Base-by-base conservation (phyloP, 2,888 invertebrate species). In the Metallyticus violacea region DNA sequence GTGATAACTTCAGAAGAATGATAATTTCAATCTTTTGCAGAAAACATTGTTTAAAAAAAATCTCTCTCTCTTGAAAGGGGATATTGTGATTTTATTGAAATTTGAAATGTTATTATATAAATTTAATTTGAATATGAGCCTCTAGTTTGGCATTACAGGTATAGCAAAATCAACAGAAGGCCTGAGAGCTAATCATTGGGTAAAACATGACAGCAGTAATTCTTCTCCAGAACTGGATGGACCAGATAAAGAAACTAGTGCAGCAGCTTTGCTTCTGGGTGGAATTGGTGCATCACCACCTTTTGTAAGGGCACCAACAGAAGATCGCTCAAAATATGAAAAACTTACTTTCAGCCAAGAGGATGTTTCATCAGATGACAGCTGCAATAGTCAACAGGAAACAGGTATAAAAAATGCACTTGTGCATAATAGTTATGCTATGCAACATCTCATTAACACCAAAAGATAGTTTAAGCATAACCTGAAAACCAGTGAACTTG, bases 291-390 rank as follows among this genome's bases (percentile, higher is more conserved):
- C 91, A 77, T 92, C 93, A 25, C 92, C 94, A 84, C 93, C 93
- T 0, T 95, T 94, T 90, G 93, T 94, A 0, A 93, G 94, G 89
- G 93, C 94, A 0, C 95, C 95, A 0, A 89, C 95, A 5, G 95
- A 96, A 89, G 95, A 96, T 90, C 93, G 96, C 40, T 95, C 96
- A 26, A 96, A 96, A 90, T 97, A 96, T 90, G 96, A 96, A 90
- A 96, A 96, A 90, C 91, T 97, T 81, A 93, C 94, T 1, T 94
- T 93, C 90, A 94, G 94, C 89, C 90, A 91, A 0, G 93, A 93
- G 88, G 94, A 95, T 88, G 91, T 93, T 81, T 94, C 93, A 79
- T 93, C 92, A 87, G 94, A 93, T 89, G 94, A 93, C 80, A 88
- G 88, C 80, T 77, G 85, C 22, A 30, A 29, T 22, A 85, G 85